Conservation (phyloP, 2,888 invertebrate genomes). For the Tinea trinotella region DNA sequence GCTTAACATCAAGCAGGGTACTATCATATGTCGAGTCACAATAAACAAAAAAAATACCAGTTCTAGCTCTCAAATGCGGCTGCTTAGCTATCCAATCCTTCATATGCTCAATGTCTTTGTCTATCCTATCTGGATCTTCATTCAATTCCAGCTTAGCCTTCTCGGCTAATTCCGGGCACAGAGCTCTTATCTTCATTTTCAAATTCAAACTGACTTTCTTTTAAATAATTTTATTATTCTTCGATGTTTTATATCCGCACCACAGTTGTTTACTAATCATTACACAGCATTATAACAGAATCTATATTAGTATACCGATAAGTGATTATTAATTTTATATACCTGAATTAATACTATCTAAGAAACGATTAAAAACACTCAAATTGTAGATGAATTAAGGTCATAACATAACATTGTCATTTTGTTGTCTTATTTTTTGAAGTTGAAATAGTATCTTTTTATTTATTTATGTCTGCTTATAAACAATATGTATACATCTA, state of each 20-base stretch:
- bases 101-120: slow-evolving; percentile 43
- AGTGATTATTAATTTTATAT: neutral
- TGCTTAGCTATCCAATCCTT: slow-evolving; percentile 57
- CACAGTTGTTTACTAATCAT: slow-evolving; percentile 1
- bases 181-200: slow-evolving; percentile 6
- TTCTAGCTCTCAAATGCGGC: slow-evolving; percentile 48
- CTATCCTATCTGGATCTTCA: slow-evolving; percentile 44
- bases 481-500: too few relatives aligned
- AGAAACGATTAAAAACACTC: neutral
- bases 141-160: slow-evolving; percentile 60
- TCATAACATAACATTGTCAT: neutral
- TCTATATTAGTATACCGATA: neutral
- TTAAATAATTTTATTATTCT: neutral
- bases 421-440: too few relatives aligned
- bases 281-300: neutral
- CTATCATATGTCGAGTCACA: too few relatives aligned
- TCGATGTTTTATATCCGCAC: neutral
- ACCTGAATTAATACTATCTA: slow-evolving; percentile 1
- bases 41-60: too few relatives aligned
- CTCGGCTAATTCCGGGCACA: slow-evolving; percentile 37
- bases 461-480: too few relatives aligned
- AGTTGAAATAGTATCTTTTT: too few relatives aligned
- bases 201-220: neutral
- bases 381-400: neutral
- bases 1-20: too few relatives aligned